Percentiles rank a stretch among this genome's conserved stretches.
phyloP scores from a whole-genome alignment of 2,888 invertebrate species.

The Portevinia maculata region DNA sequence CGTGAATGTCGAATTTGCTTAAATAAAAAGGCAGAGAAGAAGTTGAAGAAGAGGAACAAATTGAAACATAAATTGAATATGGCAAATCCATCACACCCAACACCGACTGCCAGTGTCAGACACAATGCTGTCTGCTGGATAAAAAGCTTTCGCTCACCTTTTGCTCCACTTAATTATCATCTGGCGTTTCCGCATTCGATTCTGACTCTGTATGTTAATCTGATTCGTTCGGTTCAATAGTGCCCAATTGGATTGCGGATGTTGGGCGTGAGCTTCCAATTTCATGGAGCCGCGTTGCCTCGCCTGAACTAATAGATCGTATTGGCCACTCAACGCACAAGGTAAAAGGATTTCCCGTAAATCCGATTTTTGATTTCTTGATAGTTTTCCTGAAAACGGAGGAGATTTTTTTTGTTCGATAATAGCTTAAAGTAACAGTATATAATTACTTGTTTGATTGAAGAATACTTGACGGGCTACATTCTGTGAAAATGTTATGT shows the following conservation, averaged over 20 bases:
- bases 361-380: conserved; percentile 77
- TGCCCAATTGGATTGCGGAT: conserved; percentile 81
- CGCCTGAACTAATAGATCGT: conserved; percentile 81
- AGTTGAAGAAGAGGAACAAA: conserved; percentile 4
- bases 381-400: conserved; percentile 78
- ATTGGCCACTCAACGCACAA: conserved; percentile 81
- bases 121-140: not conserved
- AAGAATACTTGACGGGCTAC: conserved; percentile 81
- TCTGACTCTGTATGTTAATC: conserved; percentile 81
- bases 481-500: conserved; percentile 80
- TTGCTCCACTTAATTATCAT: conserved; percentile 82
- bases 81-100: conserved; percentile 37
- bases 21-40: not conserved
- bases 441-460: conserved; percentile 81
- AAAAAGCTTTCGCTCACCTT: conserved; percentile 77
- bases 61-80: conserved; percentile 22
- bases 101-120: not conserved
- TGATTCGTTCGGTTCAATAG: conserved; percentile 81
- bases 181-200: conserved; percentile 82
- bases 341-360: conserved; percentile 79
- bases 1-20: conserved; percentile 82
- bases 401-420: not conserved
- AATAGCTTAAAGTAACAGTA: not conserved
- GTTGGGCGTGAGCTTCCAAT: conserved; percentile 80
- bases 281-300: conserved; percentile 79